Evolutionary conservation across 2,113 vertebrate species (phyloP).

Genomic region (Centropus bengalensis): DNA sequence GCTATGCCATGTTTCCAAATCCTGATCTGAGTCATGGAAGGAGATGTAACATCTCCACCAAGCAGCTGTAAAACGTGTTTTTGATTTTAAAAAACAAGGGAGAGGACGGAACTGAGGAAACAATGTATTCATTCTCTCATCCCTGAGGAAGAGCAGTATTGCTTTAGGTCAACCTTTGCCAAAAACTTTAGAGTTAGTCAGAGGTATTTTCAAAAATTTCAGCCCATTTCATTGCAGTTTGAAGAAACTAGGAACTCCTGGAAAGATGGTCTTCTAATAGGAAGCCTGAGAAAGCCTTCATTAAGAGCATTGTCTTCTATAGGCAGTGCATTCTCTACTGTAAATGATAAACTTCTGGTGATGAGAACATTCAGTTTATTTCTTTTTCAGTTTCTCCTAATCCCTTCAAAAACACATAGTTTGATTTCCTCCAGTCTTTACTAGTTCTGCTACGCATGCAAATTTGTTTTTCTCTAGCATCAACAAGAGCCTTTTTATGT

Average conservation of each 20-base stretch:
- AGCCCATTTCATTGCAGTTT: neutral
- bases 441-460: neutral
- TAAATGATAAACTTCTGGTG: neutral
- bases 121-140: neutral
- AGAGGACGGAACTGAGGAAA: neutral
- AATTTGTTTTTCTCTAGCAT: neutral
- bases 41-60: neutral
- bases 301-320: neutral
- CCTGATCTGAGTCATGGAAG: neutral
- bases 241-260: neutral
- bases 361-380: neutral
- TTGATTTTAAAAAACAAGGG: neutral
- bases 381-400: neutral
- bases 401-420: neutral
- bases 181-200: neutral
- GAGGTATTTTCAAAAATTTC: neutral
- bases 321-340: rapidly evolving
- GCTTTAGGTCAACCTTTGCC: neutral
- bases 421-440: neutral
- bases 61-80: slow-evolving; percentile 7
- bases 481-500: neutral
- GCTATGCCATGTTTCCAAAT: neutral
- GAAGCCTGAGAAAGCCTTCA: neutral
- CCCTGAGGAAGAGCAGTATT: neutral
- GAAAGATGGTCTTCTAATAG: neutral